Evolutionary conservation across 2,797 vertebrate species (phyloP).

Genomic region (Morelia viridis): DNA sequence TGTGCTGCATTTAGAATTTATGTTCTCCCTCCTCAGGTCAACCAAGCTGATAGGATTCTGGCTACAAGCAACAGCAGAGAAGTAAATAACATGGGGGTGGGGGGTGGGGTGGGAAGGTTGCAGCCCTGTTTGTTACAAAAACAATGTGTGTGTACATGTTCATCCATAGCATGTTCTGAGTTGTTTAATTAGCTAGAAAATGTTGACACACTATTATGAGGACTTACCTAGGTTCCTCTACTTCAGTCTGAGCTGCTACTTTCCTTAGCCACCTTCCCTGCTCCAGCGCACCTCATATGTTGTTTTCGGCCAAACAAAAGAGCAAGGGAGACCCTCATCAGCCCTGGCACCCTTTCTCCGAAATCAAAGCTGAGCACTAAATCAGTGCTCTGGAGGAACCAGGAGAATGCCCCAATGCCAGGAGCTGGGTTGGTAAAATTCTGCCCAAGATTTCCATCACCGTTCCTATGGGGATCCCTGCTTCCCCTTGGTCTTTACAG

Average conservation of each 20-base stretch:
- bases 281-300: neutral
- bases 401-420: neutral
- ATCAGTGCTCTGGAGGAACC: neutral
- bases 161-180: neutral
- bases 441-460: neutral
- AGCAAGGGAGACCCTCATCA: neutral
- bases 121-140: neutral
- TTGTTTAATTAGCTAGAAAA: neutral
- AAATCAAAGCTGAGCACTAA: neutral
- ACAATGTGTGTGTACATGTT: neutral
- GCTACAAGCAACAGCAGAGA: slow-evolving; percentile 1
- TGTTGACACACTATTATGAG: neutral
- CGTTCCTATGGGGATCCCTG: neutral
- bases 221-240: neutral
- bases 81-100: neutral
- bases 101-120: neutral
- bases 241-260: neutral
- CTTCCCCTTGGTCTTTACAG: neutral
- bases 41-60: neutral
- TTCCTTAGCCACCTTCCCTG: neutral
- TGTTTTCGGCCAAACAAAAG: neutral
- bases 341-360: neutral
- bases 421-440: neutral
- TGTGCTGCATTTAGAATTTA: neutral
- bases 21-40: neutral